Percentiles rank a stretch among this genome's conserved stretches.
phyloP scores from a whole-genome alignment of 2,888 invertebrate genomes.

The Chrysodeixis includens region DNA sequence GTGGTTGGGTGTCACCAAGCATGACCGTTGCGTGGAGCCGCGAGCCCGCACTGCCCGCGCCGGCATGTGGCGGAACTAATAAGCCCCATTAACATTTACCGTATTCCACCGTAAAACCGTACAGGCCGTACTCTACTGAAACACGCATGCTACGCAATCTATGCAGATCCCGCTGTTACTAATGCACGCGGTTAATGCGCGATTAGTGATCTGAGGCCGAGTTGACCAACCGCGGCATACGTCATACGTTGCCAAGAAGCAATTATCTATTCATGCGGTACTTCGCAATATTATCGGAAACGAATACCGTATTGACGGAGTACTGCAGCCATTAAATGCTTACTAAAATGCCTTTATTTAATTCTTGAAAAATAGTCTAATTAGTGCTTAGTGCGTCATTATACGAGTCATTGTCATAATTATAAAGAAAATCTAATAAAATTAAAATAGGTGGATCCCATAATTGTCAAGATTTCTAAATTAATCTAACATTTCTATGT shows the following conservation, averaged over 20 bases:
- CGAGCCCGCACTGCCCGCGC: constrained; percentile 54
- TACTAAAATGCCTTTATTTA: not conserved
- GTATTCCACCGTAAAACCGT: constrained; percentile 76
- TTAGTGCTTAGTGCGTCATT: not conserved
- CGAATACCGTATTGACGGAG: not conserved
- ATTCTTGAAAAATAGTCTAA: not conserved
- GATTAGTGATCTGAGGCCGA: constrained; percentile 42
- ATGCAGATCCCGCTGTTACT: constrained; percentile 62
- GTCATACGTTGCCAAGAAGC: not conserved
- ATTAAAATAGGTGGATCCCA: not conserved
- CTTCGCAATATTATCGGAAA: not conserved
- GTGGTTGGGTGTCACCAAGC: constrained; percentile 66
- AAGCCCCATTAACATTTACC: constrained; percentile 79
- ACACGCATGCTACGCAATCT: constrained; percentile 64
- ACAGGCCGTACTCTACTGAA: constrained; percentile 67
- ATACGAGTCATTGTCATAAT: not conserved
- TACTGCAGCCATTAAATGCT: not conserved
- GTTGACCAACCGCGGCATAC: constrained; percentile 27
- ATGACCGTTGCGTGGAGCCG: constrained; percentile 67
- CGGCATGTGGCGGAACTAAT: constrained; percentile 85
- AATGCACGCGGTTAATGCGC: constrained; percentile 41
- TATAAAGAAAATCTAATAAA: not conserved
- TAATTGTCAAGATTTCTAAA: constrained; percentile 10
- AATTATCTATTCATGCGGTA: not conserved
- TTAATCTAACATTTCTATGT: constrained; percentile 26